These are phyloP conservation scores for Diogma glabrata DNA, from an alignment of 2,888 invertebrate genomes.

Conservation along the genomic window DNA sequence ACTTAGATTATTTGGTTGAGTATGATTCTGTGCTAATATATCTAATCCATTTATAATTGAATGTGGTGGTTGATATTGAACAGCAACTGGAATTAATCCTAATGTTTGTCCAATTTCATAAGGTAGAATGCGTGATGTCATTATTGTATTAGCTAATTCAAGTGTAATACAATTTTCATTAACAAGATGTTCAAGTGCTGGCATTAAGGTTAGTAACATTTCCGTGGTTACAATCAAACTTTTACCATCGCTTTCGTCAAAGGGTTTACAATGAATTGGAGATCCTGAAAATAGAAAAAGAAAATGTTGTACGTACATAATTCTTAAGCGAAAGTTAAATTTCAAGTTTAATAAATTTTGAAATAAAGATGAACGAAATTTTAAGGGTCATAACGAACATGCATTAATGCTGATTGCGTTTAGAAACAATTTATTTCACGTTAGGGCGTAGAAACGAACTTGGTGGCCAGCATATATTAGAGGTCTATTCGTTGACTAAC, in stretches of 20 bases:
- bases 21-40: constrained; percentile 40
- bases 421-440: no score
- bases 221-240: not conserved
- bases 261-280: constrained; percentile 44
- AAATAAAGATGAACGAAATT: no score
- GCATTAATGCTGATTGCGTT: no score
- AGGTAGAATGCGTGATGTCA: constrained; percentile 38
- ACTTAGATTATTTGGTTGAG: constrained; percentile 33
- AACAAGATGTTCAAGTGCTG: constrained; percentile 34
- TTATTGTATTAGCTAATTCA: constrained; percentile 37
- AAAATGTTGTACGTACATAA: no score
- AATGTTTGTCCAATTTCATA: constrained; percentile 41
- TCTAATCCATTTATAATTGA: constrained; percentile 6
- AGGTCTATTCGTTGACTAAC: no score
- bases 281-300: constrained; percentile 38
- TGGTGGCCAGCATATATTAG: no score
- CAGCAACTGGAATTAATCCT: constrained; percentile 25
- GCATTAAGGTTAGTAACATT: constrained; percentile 25
- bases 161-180: constrained; percentile 36
- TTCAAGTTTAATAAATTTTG: no score
- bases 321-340: no score
- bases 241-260: constrained; percentile 18
- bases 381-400: no score
- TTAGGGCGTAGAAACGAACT: no score
- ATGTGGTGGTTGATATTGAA: not conserved